Conservation (phyloP, 2,797 vertebrate genomes). For the Paratrypauchen microcephalus region DNA sequence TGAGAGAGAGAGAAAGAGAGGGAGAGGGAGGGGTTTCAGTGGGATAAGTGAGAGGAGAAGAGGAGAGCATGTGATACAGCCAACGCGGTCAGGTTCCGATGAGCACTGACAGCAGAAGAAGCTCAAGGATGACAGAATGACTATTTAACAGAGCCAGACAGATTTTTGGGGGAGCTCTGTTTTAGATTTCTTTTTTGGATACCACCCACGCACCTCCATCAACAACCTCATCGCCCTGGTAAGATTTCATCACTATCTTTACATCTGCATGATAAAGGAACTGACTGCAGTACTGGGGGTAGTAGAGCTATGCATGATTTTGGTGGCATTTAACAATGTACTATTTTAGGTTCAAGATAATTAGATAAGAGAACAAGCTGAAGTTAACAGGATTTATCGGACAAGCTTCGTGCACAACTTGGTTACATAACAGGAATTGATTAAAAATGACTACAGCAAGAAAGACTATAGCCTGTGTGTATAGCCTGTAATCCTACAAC, state of each 20-base stretch:
- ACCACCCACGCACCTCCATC: conserved; percentile 4
- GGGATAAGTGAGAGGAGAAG: conserved; percentile 28
- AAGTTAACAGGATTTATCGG: not conserved
- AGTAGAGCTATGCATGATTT: conserved; percentile 1
- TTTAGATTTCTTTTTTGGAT: conserved; percentile 40
- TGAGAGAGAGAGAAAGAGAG: conserved; percentile 1
- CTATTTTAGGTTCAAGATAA: not conserved
- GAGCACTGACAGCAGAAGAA: conserved; percentile 28
- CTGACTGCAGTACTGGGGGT: conserved; percentile 14
- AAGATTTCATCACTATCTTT: conserved; percentile 41
- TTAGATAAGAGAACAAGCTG: not conserved
- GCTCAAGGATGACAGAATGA: conserved; percentile 37
- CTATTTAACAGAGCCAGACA: conserved; percentile 33
- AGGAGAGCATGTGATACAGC: conserved; percentile 47
- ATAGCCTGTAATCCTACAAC: not conserved
- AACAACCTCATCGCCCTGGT: conserved; percentile 47
- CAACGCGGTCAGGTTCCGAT: conserved; percentile 44
- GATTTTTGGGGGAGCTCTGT: conserved; percentile 34
- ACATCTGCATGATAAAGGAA: conserved; percentile 41
- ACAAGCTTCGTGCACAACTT: not conserved
- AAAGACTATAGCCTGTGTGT: not conserved
- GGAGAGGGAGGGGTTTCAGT: not conserved
- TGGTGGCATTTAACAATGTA: not conserved
- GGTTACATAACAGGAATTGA: conserved; percentile 2
- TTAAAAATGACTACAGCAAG: not conserved